Conservation (phyloP, 2,888 invertebrate species). For the Drosophila antonietae region DNA sequence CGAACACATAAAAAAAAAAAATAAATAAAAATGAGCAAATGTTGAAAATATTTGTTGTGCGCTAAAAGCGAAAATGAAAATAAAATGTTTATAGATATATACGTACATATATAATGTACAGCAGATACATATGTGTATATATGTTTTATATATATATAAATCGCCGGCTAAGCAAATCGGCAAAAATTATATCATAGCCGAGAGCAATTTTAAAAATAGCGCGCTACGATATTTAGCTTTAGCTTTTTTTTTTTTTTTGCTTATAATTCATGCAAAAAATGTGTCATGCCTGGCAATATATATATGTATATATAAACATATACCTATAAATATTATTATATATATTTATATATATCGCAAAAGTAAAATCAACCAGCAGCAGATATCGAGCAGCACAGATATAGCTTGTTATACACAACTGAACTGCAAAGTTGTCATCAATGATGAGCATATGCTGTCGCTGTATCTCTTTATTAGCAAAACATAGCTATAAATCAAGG, state of each 20-base stretch:
- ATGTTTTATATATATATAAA: slow-evolving; percentile 30
- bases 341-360: slow-evolving; percentile 31
- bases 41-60: slow-evolving; percentile 54
- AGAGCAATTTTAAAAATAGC: slow-evolving; percentile 76
- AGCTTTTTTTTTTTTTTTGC: slow-evolving; percentile 23
- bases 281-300: slow-evolving; percentile 67
- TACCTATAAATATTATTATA: slow-evolving; percentile 10
- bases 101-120: slow-evolving; percentile 8
- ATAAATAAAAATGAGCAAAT: slow-evolving; percentile 60
- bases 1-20: slow-evolving; percentile 24
- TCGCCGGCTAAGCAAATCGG: slow-evolving; percentile 73
- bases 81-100: slow-evolving; percentile 46
- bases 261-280: slow-evolving; percentile 62
- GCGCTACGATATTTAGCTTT: slow-evolving; percentile 42
- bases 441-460: slow-evolving; percentile 41
- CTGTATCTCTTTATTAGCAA: slow-evolving; percentile 5
- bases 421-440: slow-evolving; percentile 32
- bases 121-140: slow-evolving; percentile 10
- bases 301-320: slow-evolving; percentile 2
- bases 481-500: slow-evolving; percentile 43
- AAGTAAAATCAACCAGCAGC: slow-evolving; percentile 39
- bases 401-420: slow-evolving; percentile 15
- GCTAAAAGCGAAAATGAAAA: slow-evolving; percentile 67
- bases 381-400: slow-evolving; percentile 19
- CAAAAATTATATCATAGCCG: slow-evolving; percentile 75